Evolutionary conservation across 2,113 vertebrate genomes (phyloP), one percentile per base, ranked within the genome.

Genomic region (Thryonomys swinderianus): DNA sequence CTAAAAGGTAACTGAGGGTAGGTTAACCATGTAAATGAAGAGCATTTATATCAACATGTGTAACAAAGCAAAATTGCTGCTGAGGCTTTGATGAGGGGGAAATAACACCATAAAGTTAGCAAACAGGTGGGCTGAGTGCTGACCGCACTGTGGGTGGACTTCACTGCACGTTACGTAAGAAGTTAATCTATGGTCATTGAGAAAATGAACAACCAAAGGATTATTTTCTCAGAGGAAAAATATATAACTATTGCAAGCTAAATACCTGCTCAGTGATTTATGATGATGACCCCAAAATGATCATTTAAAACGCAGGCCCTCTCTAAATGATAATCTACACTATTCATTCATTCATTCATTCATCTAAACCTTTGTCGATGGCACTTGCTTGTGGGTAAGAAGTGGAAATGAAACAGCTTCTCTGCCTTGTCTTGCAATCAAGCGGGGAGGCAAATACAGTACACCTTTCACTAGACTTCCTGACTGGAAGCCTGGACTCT

Each of bases 51-150:
- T 25, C 12, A 64, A 45, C 6, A n/a, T 51, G 8, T 93, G 42
- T 40, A 81, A 57, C 30, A 92, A 95, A 94, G 11, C 8, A 90
- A 48, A 86, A 86, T 78, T 86, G 59, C 61, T 42, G n/a, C 18
- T 32, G 66, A 81, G 37, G 2, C 17, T 57, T 53, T 55, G 23
- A 42, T 55, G 32, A 55, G 37, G 30, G 27, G n/a, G 4, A 53
- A 71, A 87, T 45, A 84, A n/a, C 27, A 61, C 6, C 5, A 16
- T 42, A 12, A 84, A 89, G 55, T 78, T 57, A 92, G 23, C 45
- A 83, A 55, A 20, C 2, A 67, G 16, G 25, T 18, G 34, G 21
- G 23, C 30, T 25, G 40, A n/a, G 71, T 78, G 64, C 30, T 57
- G 53, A 79, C 34, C 32, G 53, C 18, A 61, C 16, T 48, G 25